Conservation (phyloP, 2,113 vertebrate genomes). For the Barnardius zonarius region DNA sequence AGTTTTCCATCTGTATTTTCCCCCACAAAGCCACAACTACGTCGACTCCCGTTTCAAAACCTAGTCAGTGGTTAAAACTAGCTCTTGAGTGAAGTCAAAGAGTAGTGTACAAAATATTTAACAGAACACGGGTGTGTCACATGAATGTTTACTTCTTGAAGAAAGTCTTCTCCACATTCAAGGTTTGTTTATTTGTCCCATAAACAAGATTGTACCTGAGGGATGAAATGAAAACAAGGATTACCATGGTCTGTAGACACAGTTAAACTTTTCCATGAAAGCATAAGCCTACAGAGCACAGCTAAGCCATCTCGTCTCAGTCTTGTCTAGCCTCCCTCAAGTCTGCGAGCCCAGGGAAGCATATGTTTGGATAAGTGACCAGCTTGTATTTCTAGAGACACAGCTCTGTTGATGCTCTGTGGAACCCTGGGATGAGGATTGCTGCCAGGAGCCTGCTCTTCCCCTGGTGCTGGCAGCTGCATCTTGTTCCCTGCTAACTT, state of each 20-base stretch:
- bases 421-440: not conserved
- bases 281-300: not conserved
- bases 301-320: not conserved
- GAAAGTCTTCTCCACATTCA: conserved; percentile 65
- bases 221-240: conserved; percentile 4
- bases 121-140: conserved; percentile 66
- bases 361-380: not conserved
- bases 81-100: conserved; percentile 67
- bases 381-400: not conserved
- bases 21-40: conserved; percentile 49
- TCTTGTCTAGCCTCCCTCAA: not conserved
- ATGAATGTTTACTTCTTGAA: conserved; percentile 49
- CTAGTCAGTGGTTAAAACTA: conserved; percentile 68
- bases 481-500: not conserved
- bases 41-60: conserved; percentile 55
- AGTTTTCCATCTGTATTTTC: conserved; percentile 28
- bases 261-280: conserved; percentile 1
- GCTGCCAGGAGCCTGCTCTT: conserved; percentile 1
- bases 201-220: conserved; percentile 91
- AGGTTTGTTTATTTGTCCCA: conserved; percentile 94
- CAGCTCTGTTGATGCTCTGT: conserved; percentile 1
- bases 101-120: conserved; percentile 76
- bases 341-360: not conserved
- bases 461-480: not conserved
- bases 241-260: not conserved